Percentiles rank a stretch among this genome's conserved stretches.
Conservation (phyloP, 2,888 invertebrate species). For the Adineta ricciae region DNA sequence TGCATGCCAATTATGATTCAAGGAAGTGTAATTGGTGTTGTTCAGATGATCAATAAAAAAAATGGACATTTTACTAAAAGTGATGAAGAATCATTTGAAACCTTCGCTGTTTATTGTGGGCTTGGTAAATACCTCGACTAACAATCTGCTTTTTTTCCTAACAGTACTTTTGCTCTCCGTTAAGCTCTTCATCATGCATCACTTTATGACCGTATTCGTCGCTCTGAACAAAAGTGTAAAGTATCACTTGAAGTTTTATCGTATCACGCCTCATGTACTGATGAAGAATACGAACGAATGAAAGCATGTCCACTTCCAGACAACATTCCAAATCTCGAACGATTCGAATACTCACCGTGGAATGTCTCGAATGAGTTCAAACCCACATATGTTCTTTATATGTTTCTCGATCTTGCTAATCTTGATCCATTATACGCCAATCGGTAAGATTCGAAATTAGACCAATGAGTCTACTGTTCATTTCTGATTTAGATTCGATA, state of each 20-base stretch:
- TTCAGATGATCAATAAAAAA: slow-evolving; percentile 54
- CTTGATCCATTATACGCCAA: not conserved
- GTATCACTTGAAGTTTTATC: slow-evolving; percentile 50
- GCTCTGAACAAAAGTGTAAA: slow-evolving; percentile 88
- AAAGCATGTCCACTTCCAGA: not conserved
- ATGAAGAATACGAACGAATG: slow-evolving; percentile 53
- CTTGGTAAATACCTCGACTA: slow-evolving; percentile 51
- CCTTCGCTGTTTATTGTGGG: slow-evolving; percentile 56
- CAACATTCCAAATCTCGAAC: not conserved
- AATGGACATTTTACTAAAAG: slow-evolving; percentile 54
- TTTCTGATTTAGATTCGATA: not conserved
- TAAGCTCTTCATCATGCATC: slow-evolving; percentile 13
- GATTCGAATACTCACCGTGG: not conserved
- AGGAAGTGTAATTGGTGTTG: slow-evolving; percentile 52
- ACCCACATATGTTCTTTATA: slow-evolving; percentile 4
- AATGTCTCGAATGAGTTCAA: not conserved
- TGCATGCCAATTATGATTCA: slow-evolving; percentile 72
- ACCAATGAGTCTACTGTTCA: not conserved
- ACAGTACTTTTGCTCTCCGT: not conserved
- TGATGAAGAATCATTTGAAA: slow-evolving; percentile 55
- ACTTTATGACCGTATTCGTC: slow-evolving; percentile 79
- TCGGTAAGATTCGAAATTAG: not conserved
- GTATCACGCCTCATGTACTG: slow-evolving; percentile 52
- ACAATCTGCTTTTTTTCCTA: too few relatives aligned
- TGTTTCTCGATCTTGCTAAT: slow-evolving; percentile 3